Base-by-base conservation (phyloP, 2,113 vertebrate species). In the Athene cunicularia region DNA sequence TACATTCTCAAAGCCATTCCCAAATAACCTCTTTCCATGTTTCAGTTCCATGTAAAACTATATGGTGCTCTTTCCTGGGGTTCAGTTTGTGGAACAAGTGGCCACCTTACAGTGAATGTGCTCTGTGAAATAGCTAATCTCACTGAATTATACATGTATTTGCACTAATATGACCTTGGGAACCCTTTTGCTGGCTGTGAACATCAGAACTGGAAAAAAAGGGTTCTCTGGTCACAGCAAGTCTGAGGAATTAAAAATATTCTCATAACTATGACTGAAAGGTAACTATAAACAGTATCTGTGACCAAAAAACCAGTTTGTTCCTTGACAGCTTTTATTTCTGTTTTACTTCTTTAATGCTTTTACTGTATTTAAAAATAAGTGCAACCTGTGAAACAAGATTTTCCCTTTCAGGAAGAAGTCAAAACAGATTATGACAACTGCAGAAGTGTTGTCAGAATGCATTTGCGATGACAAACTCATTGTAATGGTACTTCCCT, bases 371-470 rank as follows among this genome's bases (percentile, higher is more conserved):
- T 93, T 84, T 79, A 30, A 64, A 41, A 79, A 64, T 86, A 45
- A 89, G 75, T 93, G 90, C 52, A 90, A 75, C 93, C 58, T 91
- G 56, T 89, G 95, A 95, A 95, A 91, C 43, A 37, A 79, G 87
- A 64, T 91, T 82, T 95, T 93, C 53, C 84, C 6, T 96, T 96
- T 91, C 77, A 93, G 92, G 73, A 87, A 56, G 95, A 72, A 96
- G 90, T 89, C 77, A 85, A 81, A 97, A 22, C 70, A 89, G 84
- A 87, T 77, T 96, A 47, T 80, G 93, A 90, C 92, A 96, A 91
- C 70, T 85, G 87, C 77, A 75, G 60, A 87, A 83, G 52, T 32
- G 56, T 88, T 96, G 91, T 96, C 93, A 96, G 80, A 82, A 87
- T 52, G 81, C 26, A 33, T 79, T 95, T 95, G 90, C 84, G 80